Evolutionary conservation across 53 echinoderm and acorn worm genomes (phyloP).

Genomic region (Paelopatides confundens): DNA sequence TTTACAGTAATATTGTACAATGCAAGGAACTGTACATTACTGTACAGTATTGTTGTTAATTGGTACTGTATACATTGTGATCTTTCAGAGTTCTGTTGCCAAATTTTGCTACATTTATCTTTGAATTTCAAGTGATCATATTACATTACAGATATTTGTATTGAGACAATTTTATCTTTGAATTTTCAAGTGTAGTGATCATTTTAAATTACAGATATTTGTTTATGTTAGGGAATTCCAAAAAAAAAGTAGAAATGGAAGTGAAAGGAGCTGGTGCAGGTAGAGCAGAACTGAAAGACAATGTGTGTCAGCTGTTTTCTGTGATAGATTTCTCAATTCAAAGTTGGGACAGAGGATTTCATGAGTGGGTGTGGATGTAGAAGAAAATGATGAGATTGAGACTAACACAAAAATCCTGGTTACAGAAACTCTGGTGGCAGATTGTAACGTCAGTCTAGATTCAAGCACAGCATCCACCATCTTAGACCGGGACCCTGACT

Average conservation of each 20-base stretch:
- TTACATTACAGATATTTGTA: too few species aligned
- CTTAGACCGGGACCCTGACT: too few species aligned
- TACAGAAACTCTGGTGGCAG: not conserved
- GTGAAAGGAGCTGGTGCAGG: conserved; percentile 32
- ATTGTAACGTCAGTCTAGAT: too few species aligned
- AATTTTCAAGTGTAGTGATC: too few species aligned
- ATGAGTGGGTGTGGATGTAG: conserved; percentile 77
- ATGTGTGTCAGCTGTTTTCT: conserved; percentile 48
- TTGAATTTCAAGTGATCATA: too few species aligned
- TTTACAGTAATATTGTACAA: too few species aligned
- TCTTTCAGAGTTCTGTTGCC: too few species aligned
- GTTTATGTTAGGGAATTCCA: conserved; percentile 63
- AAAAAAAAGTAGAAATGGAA: conserved; percentile 65
- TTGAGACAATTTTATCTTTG: too few species aligned
- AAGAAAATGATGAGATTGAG: conserved; percentile 55
- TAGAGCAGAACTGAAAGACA: not conserved
- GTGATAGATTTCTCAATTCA: conserved; percentile 50
- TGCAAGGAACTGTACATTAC: too few species aligned
- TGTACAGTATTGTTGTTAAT: too few species aligned
- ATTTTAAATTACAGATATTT: conserved; percentile 61
- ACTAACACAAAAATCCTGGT: conserved; percentile 34
- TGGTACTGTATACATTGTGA: too few species aligned
- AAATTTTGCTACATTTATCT: too few species aligned
- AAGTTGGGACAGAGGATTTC: conserved; percentile 79
- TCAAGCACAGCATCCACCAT: not conserved